Conservation (phyloP, 2,888 invertebrate genomes). For the Caenorhabditis auriculariae region DNA sequence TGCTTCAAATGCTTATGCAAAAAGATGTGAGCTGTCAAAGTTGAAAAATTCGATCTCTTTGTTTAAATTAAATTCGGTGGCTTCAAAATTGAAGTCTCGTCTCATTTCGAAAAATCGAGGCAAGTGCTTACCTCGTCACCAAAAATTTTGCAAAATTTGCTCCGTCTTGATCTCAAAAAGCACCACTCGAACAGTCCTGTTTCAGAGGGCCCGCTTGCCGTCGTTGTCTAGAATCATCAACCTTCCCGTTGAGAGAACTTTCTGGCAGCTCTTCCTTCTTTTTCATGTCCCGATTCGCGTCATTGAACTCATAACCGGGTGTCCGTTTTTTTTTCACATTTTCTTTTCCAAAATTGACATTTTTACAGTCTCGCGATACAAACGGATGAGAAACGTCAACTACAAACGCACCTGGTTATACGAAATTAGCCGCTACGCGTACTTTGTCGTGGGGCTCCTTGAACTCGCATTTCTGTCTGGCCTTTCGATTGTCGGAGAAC, state of each 20-base stretch:
- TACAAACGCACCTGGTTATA: conserved; percentile 54
- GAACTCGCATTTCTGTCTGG: conserved; percentile 51
- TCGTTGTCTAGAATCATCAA: conserved; percentile 62
- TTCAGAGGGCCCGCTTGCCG: conserved; percentile 58
- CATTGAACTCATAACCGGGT: conserved; percentile 59
- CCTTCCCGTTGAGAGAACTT: conserved; percentile 60
- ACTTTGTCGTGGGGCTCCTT: conserved; percentile 39
- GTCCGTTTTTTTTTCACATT: conserved; percentile 28
- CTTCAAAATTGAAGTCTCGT: no score
- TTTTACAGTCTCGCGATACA: conserved; percentile 57
- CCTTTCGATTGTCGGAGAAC: conserved; percentile 60
- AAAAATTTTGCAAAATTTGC: no score
- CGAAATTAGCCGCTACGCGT: conserved; percentile 36
- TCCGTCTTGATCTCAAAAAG: no score
- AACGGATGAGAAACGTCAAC: conserved; percentile 55
- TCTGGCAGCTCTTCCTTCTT: conserved; percentile 61
- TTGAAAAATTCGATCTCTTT: no score
- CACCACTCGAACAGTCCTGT: no score
- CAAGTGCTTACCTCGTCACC: no score
- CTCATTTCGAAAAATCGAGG: no score
- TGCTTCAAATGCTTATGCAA: no score
- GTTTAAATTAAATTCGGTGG: no score
- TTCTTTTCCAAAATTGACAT: no score
- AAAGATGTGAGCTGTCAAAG: no score
- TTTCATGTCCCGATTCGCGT: conserved; percentile 61